Evolutionary conservation across 1,140 invertebrate species (phyloP).

Genomic region (Lineus longissimus): DNA sequence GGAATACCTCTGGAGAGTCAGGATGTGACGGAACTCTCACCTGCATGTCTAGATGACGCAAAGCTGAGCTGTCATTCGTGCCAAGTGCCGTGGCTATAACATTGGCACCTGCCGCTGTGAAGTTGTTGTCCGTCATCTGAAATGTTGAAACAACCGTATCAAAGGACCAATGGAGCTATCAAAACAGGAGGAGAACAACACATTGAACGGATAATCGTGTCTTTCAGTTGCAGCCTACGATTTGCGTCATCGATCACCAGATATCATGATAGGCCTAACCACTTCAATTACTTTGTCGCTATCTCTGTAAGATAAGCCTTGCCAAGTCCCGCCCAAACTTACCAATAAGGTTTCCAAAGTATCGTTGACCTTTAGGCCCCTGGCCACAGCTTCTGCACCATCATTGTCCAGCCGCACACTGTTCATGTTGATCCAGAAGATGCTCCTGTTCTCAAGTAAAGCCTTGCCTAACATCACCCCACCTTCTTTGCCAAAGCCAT

Average conservation of each 20-base stretch:
- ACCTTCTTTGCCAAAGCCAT: constrained; percentile 50
- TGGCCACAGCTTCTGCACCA: constrained; percentile 40
- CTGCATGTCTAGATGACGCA: constrained; percentile 44
- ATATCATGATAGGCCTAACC: too few relatives aligned
- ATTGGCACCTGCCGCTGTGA: constrained; percentile 46
- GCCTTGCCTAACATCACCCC: constrained; percentile 47
- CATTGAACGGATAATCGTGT: too few relatives aligned
- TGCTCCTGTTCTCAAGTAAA: constrained; percentile 37
- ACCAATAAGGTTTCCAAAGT: constrained; percentile 44
- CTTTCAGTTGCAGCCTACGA: too few relatives aligned
- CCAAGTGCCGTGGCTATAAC: constrained; percentile 42
- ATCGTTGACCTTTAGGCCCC: constrained; percentile 47
- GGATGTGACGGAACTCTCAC: too few relatives aligned
- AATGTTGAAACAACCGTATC: too few relatives aligned
- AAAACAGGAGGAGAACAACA: not conserved
- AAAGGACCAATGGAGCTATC: not conserved
- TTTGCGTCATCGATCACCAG: too few relatives aligned
- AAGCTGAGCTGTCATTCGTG: constrained; percentile 37
- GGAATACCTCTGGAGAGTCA: too few relatives aligned
- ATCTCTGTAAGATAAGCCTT: too few relatives aligned
- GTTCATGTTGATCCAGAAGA: constrained; percentile 45
- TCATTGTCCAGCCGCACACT: constrained; percentile 46
- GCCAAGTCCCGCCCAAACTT: too few relatives aligned
- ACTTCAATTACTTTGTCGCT: too few relatives aligned
- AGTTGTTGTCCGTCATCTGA: constrained; percentile 52